Evolutionary conservation across 2,797 vertebrate species (phyloP).

Genomic region (Pangasius macronema): DNA sequence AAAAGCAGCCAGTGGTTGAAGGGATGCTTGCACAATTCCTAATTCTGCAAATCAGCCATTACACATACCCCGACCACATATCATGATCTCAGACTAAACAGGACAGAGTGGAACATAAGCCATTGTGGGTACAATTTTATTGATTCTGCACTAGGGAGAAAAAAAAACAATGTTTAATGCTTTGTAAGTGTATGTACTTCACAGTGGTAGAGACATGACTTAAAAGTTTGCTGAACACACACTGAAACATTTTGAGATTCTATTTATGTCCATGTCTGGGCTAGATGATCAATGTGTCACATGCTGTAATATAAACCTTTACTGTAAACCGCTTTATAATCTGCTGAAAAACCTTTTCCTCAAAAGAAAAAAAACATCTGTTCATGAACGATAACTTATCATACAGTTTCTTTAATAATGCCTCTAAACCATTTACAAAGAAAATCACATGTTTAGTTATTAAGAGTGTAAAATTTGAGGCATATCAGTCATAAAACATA

Average conservation of each 20-base stretch:
- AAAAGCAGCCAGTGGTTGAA: slow-evolving; percentile 61
- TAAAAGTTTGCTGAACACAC: background rate
- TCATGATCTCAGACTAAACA: slow-evolving; percentile 50
- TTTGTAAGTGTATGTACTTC: background rate
- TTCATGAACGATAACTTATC: background rate
- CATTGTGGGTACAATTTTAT: slow-evolving; percentile 27
- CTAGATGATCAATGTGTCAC: background rate
- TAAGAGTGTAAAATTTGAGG: background rate
- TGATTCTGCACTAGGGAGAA: slow-evolving; percentile 25
- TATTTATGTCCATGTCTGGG: background rate
- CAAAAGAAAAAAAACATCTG: background rate
- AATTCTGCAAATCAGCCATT: slow-evolving; percentile 75
- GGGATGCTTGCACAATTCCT: slow-evolving; percentile 66
- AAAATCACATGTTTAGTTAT: background rate
- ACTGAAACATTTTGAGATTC: background rate
- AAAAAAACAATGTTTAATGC: background rate
- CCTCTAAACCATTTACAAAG: background rate
- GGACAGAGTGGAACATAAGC: background rate
- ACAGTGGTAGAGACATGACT: background rate
- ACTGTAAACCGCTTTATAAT: background rate
- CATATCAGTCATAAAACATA: background rate
- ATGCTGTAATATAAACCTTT: background rate
- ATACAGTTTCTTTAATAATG: background rate
- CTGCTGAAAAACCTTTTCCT: background rate
- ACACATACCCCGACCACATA: slow-evolving; percentile 65